Evolutionary conservation across 2,797 vertebrate species (phyloP).

Genomic region (Spinus pinus): DNA sequence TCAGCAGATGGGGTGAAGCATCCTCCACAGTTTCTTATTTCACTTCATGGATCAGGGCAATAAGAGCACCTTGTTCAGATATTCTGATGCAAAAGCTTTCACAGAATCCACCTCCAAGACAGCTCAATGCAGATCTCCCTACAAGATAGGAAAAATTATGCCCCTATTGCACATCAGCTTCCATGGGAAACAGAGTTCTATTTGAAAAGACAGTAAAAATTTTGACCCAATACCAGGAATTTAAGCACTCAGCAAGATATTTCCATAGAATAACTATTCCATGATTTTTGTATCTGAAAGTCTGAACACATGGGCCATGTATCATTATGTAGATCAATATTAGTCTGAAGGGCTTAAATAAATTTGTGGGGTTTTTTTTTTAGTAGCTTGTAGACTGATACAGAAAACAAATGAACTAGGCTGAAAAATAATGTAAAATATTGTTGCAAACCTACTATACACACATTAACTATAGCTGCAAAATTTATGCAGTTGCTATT

Average conservation of each 20-base stretch:
- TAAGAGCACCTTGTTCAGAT: background rate
- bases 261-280: background rate
- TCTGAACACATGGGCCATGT: background rate
- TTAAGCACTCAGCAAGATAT: background rate
- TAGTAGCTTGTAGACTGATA: background rate
- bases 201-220: background rate
- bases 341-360: background rate
- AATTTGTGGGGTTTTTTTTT: fast-evolving
- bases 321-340: background rate
- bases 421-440: background rate
- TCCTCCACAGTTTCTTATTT: background rate
- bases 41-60: background rate
- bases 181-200: background rate
- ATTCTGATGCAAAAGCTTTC: background rate
- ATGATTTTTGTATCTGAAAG: background rate
- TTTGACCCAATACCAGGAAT: fast-evolving
- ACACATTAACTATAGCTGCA: background rate
- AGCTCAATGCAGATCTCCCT: background rate
- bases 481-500: background rate
- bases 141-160: background rate
- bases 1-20: background rate
- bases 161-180: background rate
- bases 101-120: background rate
- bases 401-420: background rate
- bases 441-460: background rate